Evolutionary conservation across 2,113 vertebrate genomes (phyloP).

Genomic region (Verasper variegatus): DNA sequence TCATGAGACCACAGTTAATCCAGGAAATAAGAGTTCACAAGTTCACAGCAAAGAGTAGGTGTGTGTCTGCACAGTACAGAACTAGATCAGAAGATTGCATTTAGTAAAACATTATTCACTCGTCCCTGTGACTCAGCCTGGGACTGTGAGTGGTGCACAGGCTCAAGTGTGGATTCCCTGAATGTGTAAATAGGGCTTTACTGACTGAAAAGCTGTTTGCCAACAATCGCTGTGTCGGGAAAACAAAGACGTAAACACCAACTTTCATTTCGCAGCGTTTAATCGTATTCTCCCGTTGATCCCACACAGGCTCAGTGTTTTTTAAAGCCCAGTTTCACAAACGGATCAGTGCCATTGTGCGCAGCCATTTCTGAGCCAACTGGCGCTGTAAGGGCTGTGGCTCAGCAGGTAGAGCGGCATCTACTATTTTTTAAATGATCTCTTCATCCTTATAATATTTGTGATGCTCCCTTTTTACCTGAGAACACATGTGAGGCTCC

Average conservation of each 20-base stretch:
- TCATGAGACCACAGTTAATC: conserved; percentile 44
- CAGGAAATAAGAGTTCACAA: conserved; percentile 37
- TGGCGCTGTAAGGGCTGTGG: neutral
- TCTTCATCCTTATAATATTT: no score
- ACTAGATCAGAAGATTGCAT: no score
- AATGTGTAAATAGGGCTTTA: neutral
- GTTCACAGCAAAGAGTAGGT: neutral
- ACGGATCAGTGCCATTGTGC: neutral
- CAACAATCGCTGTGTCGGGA: neutral
- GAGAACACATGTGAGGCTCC: no score
- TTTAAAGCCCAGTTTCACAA: conserved; percentile 1
- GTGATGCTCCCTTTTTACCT: no score
- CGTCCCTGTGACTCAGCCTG: neutral
- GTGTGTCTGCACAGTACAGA: no score
- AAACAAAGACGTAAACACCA: neutral
- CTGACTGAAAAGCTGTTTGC: neutral
- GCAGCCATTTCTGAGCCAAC: neutral
- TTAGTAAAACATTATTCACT: neutral
- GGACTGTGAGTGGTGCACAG: neutral
- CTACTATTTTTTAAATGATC: no score
- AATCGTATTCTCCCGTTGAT: neutral
- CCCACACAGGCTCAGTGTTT: neutral
- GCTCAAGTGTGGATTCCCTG: neutral
- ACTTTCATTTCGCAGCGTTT: neutral
- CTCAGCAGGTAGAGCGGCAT: neutral